These are phyloP conservation scores for Pelodiscus sinensis DNA, from an alignment of 2,113 vertebrate species.

Conservation along the genomic window DNA sequence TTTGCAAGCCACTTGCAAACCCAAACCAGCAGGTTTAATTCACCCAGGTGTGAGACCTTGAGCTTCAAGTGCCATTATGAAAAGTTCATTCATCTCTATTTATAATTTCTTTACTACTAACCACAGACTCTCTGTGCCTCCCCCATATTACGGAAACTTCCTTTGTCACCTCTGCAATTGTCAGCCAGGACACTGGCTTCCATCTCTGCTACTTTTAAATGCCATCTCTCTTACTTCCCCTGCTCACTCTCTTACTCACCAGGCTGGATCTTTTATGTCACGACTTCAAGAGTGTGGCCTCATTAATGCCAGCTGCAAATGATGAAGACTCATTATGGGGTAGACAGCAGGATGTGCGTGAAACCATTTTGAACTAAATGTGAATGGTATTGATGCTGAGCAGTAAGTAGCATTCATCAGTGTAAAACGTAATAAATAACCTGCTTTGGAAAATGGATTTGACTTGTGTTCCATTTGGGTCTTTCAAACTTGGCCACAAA, in stretches of 20 bases:
- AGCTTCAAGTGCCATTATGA: background rate
- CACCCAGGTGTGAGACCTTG: rapidly evolving
- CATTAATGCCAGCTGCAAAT: background rate
- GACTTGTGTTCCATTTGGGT: background rate
- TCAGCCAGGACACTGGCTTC: background rate
- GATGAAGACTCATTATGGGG: rapidly evolving
- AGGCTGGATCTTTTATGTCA: background rate
- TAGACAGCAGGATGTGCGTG: rapidly evolving
- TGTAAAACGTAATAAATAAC: background rate
- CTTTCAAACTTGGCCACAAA: background rate
- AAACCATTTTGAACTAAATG: background rate
- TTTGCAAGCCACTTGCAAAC: background rate
- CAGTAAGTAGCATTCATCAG: background rate
- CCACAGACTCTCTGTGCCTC: background rate
- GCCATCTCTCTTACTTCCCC: too few species aligned
- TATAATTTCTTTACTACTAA: background rate
- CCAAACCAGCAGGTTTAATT: background rate
- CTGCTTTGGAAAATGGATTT: background rate
- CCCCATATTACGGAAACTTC: background rate
- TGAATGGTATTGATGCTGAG: background rate
- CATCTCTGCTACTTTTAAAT: background rate
- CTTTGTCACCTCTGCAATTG: background rate
- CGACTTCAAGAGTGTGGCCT: background rate
- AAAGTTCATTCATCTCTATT: background rate
- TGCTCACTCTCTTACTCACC: rapidly evolving